Base-by-base conservation (phyloP, 2,113 vertebrate genomes). In the Glaucidium brasilianum region DNA sequence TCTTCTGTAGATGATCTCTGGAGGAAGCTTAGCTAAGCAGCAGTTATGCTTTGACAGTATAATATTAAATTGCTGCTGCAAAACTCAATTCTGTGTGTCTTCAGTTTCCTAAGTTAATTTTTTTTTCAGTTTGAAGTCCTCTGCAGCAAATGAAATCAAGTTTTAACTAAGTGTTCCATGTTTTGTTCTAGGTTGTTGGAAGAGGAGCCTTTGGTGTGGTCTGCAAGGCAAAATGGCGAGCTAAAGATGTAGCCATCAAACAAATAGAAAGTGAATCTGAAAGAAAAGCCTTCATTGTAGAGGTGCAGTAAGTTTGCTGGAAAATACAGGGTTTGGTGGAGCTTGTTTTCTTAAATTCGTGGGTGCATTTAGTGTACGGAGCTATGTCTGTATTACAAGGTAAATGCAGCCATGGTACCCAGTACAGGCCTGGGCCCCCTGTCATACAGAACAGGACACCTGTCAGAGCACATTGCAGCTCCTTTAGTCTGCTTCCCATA, bases 211-310 rank as follows among this genome's bases (percentile, higher is more conserved):
- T 99, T 97, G 99, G 99, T 83, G 99, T 99, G 53, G 99, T 99
- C 88, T 99, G 99, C 98, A 99, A 99, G 97, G 99, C 99, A 96
- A 99, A 99, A 96, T 99, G 99, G 99, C 98, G 99, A 98, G 99
- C 99, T 96, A 99, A 99, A 97, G 99, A 99, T 97, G 99, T 99
- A 69, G 99, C 99, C 52, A 99, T 99, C 98, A 99, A 99, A 96
- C 99, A 99, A 87, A 99, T 99, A 94, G 99, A 99, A 98, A 99
- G 99, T 96, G 99, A 99, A 98, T 99, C 99, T 20, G 99, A 99
- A 97, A 98, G 99, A 96, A 99, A 99, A 97, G 99, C 99, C 66
- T 99, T 99, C 94, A 98, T 99, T 94, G 99, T 99, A 56, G 99
- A 99, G 99, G 99, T 99, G 98, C 45, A 93, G 96, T 96, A 71